These are phyloP conservation scores for Oryctolagus cuniculus DNA, from an alignment of 2,113 vertebrate genomes.

Conservation along the genomic window mOryCun1.1 NC_091438.1:31303001-31303500, in stretches of 20 bases:
- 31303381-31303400: constrained; percentile 54
- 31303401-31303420: constrained; percentile 20
- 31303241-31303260: constrained; percentile 50
- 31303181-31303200: not conserved
- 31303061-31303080: too few species aligned
- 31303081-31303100: too few species aligned
- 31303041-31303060: too few species aligned
- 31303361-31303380: constrained; percentile 58
- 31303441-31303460: constrained; percentile 60
- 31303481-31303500: constrained; percentile 74
- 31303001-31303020: too few species aligned
- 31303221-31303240: not conserved
- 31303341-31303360: constrained; percentile 1
- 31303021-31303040: too few species aligned
- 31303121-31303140: too few species aligned
- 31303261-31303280: constrained; percentile 5
- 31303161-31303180: not conserved
- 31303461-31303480: constrained; percentile 59
- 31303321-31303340: not conserved
- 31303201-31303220: not conserved
- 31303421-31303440: not conserved
- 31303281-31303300: constrained; percentile 9
- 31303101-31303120: too few species aligned
- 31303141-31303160: constrained; percentile 23
- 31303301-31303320: constrained; percentile 44